phyloP scores from a whole-genome alignment of 2,797 vertebrate genomes.

The Muscicapa comitata region DNA sequence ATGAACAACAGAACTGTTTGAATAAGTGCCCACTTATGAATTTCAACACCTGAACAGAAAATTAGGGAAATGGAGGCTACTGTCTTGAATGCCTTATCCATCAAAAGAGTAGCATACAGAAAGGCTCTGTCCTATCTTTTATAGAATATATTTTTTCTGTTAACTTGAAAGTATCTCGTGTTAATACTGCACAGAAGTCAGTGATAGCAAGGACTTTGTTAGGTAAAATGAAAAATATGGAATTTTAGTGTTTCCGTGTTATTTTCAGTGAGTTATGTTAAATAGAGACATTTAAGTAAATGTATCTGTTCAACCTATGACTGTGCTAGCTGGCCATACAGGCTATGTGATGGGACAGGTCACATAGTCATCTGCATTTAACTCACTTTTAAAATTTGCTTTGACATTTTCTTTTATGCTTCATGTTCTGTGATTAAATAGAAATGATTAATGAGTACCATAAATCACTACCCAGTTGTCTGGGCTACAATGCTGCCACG shows the following conservation, averaged over 20 bases:
- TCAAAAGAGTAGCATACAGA: not conserved
- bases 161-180: not conserved
- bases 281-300: not conserved
- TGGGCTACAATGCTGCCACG: not conserved
- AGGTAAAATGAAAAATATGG: not conserved
- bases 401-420: constrained; percentile 52
- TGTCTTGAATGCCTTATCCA: not conserved
- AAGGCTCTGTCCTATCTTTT: not conserved
- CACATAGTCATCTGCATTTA: not conserved
- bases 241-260: not conserved
- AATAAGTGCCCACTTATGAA: not conserved
- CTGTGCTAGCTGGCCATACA: not conserved
- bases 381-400: constrained; percentile 27
- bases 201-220: not conserved
- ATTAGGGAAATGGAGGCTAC: not conserved
- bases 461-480: not conserved
- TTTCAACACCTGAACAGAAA: not conserved
- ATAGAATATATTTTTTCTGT: not conserved
- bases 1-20: not conserved
- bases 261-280: not conserved
- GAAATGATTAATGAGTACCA: not conserved
- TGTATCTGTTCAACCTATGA: not conserved
- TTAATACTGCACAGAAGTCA: not conserved
- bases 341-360: not conserved
- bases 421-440: constrained; percentile 28